These are phyloP conservation scores for Pluvialis apricaria DNA, from an alignment of 2,113 vertebrate species.

Conservation along the genomic window DNA sequence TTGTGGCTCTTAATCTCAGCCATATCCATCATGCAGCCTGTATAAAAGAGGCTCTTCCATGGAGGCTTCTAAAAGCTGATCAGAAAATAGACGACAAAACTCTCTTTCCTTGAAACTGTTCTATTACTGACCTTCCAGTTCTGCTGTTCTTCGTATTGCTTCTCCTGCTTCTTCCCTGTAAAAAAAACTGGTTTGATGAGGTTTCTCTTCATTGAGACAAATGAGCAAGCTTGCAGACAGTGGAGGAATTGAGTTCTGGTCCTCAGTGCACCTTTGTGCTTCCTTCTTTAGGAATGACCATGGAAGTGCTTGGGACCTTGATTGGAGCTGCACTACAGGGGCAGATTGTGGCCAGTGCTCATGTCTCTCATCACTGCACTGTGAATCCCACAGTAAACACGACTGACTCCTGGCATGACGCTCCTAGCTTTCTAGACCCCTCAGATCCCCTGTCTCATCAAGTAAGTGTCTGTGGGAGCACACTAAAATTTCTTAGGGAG, in stretches of 20 bases:
- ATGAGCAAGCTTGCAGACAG: neutral
- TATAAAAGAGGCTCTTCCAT: neutral
- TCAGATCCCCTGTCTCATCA: slow-evolving; percentile 74
- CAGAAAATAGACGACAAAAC: neutral
- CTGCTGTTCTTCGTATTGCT: neutral
- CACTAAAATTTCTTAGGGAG: neutral
- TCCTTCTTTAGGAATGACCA: slow-evolving; percentile 84
- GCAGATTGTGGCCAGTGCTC: slow-evolving; percentile 90
- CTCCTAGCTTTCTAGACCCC: slow-evolving; percentile 58
- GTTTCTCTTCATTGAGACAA: neutral
- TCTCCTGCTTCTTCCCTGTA: neutral
- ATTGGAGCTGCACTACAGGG: slow-evolving; percentile 91
- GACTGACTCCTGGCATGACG: slow-evolving; percentile 26
- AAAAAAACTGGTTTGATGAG: neutral
- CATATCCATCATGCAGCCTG: neutral
- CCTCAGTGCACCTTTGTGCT: neutral
- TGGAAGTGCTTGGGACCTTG: slow-evolving; percentile 91
- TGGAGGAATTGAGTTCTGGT: neutral
- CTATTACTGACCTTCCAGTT: neutral
- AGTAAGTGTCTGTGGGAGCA: slow-evolving; percentile 60
- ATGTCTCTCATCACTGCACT: slow-evolving; percentile 71
- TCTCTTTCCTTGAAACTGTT: neutral
- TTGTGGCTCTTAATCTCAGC: neutral
- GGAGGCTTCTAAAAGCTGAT: neutral
- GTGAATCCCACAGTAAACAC: slow-evolving; percentile 64